Conservation (phyloP, 2,888 invertebrate genomes). For the Patella ulyssiponensis region DNA sequence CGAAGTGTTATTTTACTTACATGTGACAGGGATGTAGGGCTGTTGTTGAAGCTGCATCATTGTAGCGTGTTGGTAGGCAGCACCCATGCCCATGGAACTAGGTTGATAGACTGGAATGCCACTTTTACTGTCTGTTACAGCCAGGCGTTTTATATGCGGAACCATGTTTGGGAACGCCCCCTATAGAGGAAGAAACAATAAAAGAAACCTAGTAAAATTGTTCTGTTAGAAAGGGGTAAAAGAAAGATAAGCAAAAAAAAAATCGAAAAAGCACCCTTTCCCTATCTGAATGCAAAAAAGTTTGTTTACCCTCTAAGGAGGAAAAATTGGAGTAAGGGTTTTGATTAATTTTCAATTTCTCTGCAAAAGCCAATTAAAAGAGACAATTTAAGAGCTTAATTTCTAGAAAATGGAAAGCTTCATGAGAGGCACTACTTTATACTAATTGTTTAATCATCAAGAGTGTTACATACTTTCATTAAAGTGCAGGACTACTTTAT, state of each 20-base stretch:
- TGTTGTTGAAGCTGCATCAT: constrained; percentile 74
- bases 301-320: neutral
- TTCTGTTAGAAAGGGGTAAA: neutral
- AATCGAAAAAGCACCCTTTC: neutral
- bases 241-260: constrained; percentile 17
- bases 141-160: constrained; percentile 93
- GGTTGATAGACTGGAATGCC: constrained; percentile 90
- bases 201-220: constrained; percentile 18
- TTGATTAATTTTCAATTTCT: neutral
- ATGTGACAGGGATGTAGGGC: constrained; percentile 58
- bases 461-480: neutral
- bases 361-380: constrained; percentile 9
- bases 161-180: constrained; percentile 31
- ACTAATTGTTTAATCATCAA: constrained; percentile 18
- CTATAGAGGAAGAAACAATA: constrained; percentile 21
- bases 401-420: neutral
- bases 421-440: neutral
- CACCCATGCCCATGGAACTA: constrained; percentile 68
- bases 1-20: constrained; percentile 47
- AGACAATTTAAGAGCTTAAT: constrained; percentile 15
- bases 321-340: neutral
- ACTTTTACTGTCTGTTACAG: constrained; percentile 84
- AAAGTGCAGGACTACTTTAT: neutral
- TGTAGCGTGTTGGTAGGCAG: constrained; percentile 91
- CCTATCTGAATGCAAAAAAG: constrained; percentile 10